Conservation (phyloP, 2,888 invertebrate species). For the Drosophila borealis region DNA sequence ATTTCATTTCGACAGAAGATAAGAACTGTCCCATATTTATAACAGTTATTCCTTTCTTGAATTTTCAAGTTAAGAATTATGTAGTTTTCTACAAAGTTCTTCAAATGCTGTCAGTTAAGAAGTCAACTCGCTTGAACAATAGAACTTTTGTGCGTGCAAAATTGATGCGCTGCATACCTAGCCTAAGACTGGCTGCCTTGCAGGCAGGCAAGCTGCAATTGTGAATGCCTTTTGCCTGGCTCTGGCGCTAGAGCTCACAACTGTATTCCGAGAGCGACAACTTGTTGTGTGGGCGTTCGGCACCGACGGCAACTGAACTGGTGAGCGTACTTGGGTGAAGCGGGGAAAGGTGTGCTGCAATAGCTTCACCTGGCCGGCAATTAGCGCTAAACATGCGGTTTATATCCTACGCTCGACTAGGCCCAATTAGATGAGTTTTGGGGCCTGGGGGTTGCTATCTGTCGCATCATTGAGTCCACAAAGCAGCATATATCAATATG, state of each 20-base stretch:
- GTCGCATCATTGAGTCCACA: conserved; percentile 27
- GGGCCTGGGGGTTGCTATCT: neutral
- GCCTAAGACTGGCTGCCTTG: conserved; percentile 17
- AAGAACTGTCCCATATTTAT: neutral
- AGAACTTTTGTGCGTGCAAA: neutral
- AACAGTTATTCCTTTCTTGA: too few relatives aligned
- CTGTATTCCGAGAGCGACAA: conserved; percentile 42
- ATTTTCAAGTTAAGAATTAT: neutral
- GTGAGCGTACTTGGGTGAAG: conserved; percentile 14
- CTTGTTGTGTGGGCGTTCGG: conserved; percentile 61
- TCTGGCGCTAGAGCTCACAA: conserved; percentile 45
- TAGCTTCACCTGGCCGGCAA: conserved; percentile 47
- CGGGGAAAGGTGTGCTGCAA: conserved; percentile 28
- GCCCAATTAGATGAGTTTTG: conserved; percentile 40
- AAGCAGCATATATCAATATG: conserved; percentile 18
- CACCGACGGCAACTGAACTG: conserved; percentile 48
- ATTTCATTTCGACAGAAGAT: neutral
- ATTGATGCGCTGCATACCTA: conserved; percentile 28
- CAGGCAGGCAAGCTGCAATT: neutral
- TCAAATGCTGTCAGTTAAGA: too few relatives aligned
- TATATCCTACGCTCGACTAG: conserved; percentile 46
- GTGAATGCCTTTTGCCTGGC: conserved; percentile 20
- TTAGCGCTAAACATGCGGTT: conserved; percentile 50
- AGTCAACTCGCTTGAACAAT: neutral
- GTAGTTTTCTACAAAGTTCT: neutral